Evolutionary conservation across 2,113 vertebrate species (phyloP).

Genomic region (Pomatorhinus ruficollis): DNA sequence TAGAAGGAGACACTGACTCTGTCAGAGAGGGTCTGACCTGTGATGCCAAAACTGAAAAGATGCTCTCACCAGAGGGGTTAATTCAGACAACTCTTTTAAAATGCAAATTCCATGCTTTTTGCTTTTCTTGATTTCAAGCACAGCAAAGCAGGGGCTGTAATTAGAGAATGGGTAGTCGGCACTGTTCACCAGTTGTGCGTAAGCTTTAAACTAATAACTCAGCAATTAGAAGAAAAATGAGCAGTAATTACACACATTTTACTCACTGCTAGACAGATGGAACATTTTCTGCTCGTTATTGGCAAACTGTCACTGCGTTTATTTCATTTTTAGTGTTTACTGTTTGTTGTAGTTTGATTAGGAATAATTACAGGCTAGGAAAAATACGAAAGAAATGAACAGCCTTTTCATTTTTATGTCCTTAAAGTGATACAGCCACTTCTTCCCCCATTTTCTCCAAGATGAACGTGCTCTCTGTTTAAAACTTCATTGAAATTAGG

Average conservation of each 20-base stretch:
- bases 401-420: constrained; percentile 48
- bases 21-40: not conserved
- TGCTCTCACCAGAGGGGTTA: constrained; percentile 29
- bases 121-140: constrained; percentile 54
- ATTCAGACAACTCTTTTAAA: constrained; percentile 31
- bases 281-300: constrained; percentile 75
- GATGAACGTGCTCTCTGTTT: not conserved
- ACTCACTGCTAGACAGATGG: constrained; percentile 81
- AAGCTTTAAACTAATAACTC: constrained; percentile 82
- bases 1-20: not conserved
- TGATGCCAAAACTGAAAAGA: not conserved
- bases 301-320: constrained; percentile 80
- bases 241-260: constrained; percentile 82
- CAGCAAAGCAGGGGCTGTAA: constrained; percentile 58
- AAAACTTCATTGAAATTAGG: not conserved
- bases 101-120: constrained; percentile 36
- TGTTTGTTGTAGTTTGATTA: constrained; percentile 81
- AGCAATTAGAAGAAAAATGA: constrained; percentile 85
- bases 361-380: constrained; percentile 77
- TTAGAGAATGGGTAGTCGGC: constrained; percentile 67
- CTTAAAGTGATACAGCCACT: constrained; percentile 48
- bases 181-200: constrained; percentile 73
- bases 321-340: constrained; percentile 80
- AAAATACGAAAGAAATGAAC: constrained; percentile 71
- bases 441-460: not conserved